These are phyloP conservation scores for Protonemura montana DNA, from an alignment of 2,888 invertebrate species.

Conservation along the genomic window DNA sequence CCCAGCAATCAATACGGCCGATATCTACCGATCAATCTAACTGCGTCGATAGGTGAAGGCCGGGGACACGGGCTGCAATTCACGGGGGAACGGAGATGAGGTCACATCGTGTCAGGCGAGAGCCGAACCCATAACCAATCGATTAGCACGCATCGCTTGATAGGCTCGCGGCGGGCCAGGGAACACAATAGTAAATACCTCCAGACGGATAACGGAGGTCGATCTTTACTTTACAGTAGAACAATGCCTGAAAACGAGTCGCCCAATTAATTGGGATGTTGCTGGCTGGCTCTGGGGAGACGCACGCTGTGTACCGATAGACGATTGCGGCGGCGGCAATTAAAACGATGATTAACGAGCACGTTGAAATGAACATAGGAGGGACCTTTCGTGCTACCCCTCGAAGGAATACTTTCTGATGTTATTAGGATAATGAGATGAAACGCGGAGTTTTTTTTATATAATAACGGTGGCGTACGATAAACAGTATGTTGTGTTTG, in stretches of 20 bases:
- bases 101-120: neutral
- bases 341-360: neutral
- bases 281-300: neutral
- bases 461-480: too few relatives aligned
- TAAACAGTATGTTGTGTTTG: too few relatives aligned
- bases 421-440: too few relatives aligned
- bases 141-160: neutral
- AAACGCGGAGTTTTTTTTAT: too few relatives aligned
- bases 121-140: neutral
- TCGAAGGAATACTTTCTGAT: too few relatives aligned
- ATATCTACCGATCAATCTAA: neutral
- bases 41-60: neutral
- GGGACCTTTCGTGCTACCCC: neutral
- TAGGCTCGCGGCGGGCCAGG: neutral
- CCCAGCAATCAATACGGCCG: neutral
- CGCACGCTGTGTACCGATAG: neutral
- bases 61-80: neutral
- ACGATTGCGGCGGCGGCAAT: neutral
- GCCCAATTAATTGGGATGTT: neutral
- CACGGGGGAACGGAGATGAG: neutral
- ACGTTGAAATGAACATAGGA: neutral
- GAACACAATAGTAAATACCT: conserved; percentile 2
- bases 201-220: neutral
- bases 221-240: neutral
- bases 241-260: neutral